Evolutionary conservation across 1,140 invertebrate species (phyloP), one percentile per base, ranked within the genome.

Genomic region (Papilio helenus): DNA sequence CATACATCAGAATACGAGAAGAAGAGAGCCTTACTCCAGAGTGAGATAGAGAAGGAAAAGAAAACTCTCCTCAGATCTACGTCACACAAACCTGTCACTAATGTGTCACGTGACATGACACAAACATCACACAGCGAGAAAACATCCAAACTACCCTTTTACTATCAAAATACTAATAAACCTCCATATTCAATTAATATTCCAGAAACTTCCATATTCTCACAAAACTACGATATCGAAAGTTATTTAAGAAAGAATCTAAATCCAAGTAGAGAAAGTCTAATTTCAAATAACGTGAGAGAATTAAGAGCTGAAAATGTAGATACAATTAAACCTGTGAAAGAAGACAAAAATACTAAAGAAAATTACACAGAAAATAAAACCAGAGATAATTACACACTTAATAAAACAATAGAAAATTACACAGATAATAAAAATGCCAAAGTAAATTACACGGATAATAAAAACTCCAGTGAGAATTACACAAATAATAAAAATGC

Each of bases 1-100:
- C 93, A 95, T 81, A 89, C 92, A 65, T 88, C 89, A n/a, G 95
- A 95, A 74, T 95, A 94, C 79, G 85, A 95, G 16, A 85, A 84
- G 29, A 93, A 93, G 72, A 91, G 94, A 80, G 89, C 90, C 80
- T 89, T 93, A 44, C 83, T 95, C 42, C 95, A 95, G 79, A 87
- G 88, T 46, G 93, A 95, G 34, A 94, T 95, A 23, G 93, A 95
- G 34, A 86, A 81, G 20, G 92, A 95, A 84, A 85, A 92, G 26
- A 90, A 92, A 73, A 83, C 83, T 1, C 74, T 61, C 10, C 51
- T 83, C 71, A 84, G 84, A 83, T 83, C 83, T 61, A 83, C 14
- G 26, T 72, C n/a, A 44, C 72, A 82, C 79, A 76, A 49, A 34
- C 82, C 71, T 8, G 79, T 81, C 72, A 71, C 12, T 26, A 29